These are phyloP conservation scores for Sebastes hopkinsi DNA, from an alignment of 2,797 vertebrate genomes.

Conservation along the genomic window DNA sequence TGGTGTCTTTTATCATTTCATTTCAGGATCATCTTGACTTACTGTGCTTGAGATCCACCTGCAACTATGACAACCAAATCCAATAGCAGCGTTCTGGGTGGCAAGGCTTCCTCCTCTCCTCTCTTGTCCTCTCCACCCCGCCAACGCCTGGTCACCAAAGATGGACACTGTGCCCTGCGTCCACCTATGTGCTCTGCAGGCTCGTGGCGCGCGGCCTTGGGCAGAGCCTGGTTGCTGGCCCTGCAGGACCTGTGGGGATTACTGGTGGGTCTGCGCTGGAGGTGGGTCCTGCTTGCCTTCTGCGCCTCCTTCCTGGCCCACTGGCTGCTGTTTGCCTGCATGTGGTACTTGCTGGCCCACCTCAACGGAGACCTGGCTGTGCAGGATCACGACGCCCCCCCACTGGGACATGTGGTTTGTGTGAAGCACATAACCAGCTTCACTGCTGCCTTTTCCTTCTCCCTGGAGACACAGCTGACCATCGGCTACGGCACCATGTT, in stretches of 20 bases:
- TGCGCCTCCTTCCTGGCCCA: conserved; percentile 92
- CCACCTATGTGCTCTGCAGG: conserved; percentile 62
- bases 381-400: conserved; percentile 88
- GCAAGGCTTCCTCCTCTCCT: conserved; percentile 84
- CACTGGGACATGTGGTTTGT: conserved; percentile 93
- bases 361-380: conserved; percentile 94
- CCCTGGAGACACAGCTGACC: conserved; percentile 98
- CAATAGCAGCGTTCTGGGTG: conserved; percentile 69
- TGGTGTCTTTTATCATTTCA: conserved; percentile 7
- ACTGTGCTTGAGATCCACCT: conserved; percentile 24
- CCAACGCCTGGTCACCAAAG: conserved; percentile 92
- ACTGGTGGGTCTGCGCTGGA: conserved; percentile 95
- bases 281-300: conserved; percentile 96
- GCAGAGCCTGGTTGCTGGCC: conserved; percentile 84
- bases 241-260: conserved; percentile 93
- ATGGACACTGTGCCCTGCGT: conserved; percentile 87
- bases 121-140: conserved; percentile 81
- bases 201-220: conserved; percentile 62
- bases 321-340: conserved; percentile 95
- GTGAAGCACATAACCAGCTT: conserved; percentile 97
- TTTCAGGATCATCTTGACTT: conserved; percentile 47
- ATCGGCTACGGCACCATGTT: conserved; percentile 99
- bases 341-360: conserved; percentile 96
- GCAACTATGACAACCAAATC: conserved; percentile 79
- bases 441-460: conserved; percentile 97